Base-by-base conservation (phyloP, 2,888 invertebrate genomes). In the Crematogaster levior region DNA sequence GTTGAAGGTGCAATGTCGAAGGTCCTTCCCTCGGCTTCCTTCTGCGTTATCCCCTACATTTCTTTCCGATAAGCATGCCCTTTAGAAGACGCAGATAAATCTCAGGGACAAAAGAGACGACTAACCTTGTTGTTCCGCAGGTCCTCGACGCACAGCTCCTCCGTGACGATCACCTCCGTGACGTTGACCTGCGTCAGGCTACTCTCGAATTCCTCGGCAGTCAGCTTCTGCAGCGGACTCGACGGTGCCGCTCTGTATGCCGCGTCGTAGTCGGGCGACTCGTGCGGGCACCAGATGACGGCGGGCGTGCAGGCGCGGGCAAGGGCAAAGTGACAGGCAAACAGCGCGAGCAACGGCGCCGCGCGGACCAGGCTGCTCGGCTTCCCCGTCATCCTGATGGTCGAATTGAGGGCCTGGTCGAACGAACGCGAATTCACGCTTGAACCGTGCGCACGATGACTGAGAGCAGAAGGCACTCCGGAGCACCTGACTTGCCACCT, bases 141-240 rank as follows among this genome's bases (percentile, higher is more conserved):
- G 93, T 96, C 96, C 91, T 96, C 96, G 2, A 95, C 94, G 21
- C 96, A 96, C 0, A 96, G 90, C 10, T 95, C 95, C 83, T 95
- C 94, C 79, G 95, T 96, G 43, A 95, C 94, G 95, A 94, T 0
- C 94, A 93, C 6, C 92, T 91, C 51, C 88, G 90, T 61, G 93
- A 91, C 6, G 95, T 88, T 88, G 95, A 95, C 51, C 95, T 91
- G 58, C 93, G 90, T 15, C 7, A 96, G 75, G 37, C 95, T 90
- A 21, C 83, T 88, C 37, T 92, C 91, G 87, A 96, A 95, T 75
- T 95, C 94, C 0, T 90, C 82, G 15, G 91, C 87, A 0, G 93
- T 88, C 0, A 95, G 90, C 73, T 92, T 94, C 10, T 90, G 85
- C 3, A 96, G 79, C 15, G 93, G 92, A 86, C 92, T 92, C 4